These are phyloP conservation scores for Pangasius sanitwongsei DNA, from an alignment of 2,797 vertebrate species.

Conservation along the genomic window DNA sequence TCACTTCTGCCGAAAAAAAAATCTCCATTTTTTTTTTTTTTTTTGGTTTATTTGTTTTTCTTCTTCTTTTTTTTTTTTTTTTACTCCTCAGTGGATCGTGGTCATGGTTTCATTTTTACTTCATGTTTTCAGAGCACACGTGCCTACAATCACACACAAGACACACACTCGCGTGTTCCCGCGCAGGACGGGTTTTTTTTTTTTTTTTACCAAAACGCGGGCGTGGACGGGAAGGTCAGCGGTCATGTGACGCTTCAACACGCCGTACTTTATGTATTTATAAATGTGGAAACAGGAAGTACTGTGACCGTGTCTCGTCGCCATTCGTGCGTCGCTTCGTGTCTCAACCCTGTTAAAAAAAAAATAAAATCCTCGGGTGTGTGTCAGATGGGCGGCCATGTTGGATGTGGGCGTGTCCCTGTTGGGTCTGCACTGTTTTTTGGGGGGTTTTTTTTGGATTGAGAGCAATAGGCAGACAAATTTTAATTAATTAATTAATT, in stretches of 20 bases:
- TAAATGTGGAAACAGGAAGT: conserved; percentile 44
- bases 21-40: background rate
- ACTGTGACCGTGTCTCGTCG: conserved; percentile 56
- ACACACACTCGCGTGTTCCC: background rate
- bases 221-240: background rate
- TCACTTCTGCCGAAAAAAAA: background rate
- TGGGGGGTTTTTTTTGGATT: background rate
- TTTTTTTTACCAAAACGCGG: background rate
- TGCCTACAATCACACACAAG: conserved; percentile 21
- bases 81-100: background rate
- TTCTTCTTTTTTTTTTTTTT: conserved; percentile 1
- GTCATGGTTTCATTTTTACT: background rate
- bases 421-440: conserved; percentile 13
- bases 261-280: conserved; percentile 28
- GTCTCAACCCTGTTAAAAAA: background rate
- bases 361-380: background rate
- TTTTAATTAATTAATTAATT: too few species aligned
- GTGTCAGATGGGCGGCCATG: background rate
- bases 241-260: background rate
- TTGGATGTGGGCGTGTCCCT: conserved; percentile 2
- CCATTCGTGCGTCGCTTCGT: conserved; percentile 8
- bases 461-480: conserved; percentile 37
- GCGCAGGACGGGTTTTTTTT: background rate
- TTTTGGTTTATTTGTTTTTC: background rate
- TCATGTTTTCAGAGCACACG: conserved; percentile 16